Percentiles rank a stretch among this genome's conserved stretches.
phyloP scores from a whole-genome alignment of 2,797 vertebrate genomes.

The Channa striata region DNA sequence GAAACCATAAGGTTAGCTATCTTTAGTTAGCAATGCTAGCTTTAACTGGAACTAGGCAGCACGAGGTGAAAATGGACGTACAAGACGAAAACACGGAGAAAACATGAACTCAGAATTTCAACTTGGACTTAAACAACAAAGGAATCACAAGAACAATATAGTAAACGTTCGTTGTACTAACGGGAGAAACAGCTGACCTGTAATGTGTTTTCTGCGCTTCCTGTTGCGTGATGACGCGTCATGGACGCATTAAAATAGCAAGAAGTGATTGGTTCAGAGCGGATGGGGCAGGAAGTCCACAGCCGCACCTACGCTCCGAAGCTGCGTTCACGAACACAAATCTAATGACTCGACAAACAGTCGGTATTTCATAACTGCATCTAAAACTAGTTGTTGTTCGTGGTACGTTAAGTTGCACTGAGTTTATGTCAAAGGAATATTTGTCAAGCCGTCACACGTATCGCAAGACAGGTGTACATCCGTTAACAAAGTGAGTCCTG shows the following conservation, averaged over 20 bases:
- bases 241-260: neutral
- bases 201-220: neutral
- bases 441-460: neutral
- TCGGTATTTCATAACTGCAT: neutral
- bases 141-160: neutral
- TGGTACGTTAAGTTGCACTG: too few relatives aligned
- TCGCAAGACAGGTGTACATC: neutral
- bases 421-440: accelerated
- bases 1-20: accelerated
- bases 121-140: neutral
- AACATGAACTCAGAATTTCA: neutral
- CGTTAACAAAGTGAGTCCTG: slow-evolving; percentile 38
- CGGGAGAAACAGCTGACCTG: neutral
- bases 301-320: slow-evolving; percentile 53
- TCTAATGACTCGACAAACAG: neutral
- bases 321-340: slow-evolving; percentile 62
- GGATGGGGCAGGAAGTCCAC: slow-evolving; percentile 29
- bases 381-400: neutral
- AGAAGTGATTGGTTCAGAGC: slow-evolving; percentile 65
- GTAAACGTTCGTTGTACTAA: neutral
- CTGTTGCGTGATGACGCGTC: too few relatives aligned
- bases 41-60: neutral
- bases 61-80: accelerated
- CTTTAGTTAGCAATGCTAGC: slow-evolving; percentile 8
- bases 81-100: neutral